Evolutionary conservation across 2,113 vertebrate species (phyloP).

Genomic region (Microtus pennsylvanicus): DNA sequence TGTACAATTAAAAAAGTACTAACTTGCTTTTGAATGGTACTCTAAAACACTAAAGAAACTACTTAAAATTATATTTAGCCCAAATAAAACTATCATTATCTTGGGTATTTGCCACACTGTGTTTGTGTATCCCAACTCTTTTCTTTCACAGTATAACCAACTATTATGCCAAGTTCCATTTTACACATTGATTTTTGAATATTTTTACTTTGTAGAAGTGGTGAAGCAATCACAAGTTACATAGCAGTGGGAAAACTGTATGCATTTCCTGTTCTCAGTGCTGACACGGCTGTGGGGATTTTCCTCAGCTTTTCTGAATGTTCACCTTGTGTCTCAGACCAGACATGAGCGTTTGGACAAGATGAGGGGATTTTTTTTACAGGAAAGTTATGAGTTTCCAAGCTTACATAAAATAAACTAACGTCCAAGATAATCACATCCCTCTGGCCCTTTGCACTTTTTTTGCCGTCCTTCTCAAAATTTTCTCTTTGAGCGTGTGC

Average conservation of each 20-base stretch:
- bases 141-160: slow-evolving; percentile 32
- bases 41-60: slow-evolving; percentile 7
- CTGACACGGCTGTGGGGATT: slow-evolving; percentile 53
- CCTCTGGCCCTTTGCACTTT: slow-evolving; percentile 35
- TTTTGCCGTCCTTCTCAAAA: slow-evolving; percentile 9
- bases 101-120: background rate
- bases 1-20: background rate
- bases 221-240: slow-evolving; percentile 57
- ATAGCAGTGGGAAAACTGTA: slow-evolving; percentile 61
- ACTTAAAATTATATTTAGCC: slow-evolving; percentile 3
- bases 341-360: slow-evolving; percentile 63
- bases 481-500: slow-evolving; percentile 61
- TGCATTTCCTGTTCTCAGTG: slow-evolving; percentile 66
- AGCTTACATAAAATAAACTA: slow-evolving; percentile 71
- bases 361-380: slow-evolving; percentile 18
- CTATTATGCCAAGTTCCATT: slow-evolving; percentile 54
- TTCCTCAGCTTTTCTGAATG: slow-evolving; percentile 66
- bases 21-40: slow-evolving; percentile 28
- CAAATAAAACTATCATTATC: background rate
- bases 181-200: slow-evolving; percentile 56
- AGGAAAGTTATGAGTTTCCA: slow-evolving; percentile 64
- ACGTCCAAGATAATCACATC: slow-evolving; percentile 62
- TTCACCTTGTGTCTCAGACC: slow-evolving; percentile 60
- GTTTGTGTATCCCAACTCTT: background rate
- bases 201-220: slow-evolving; percentile 62